Evolutionary conservation across 2,888 invertebrate genomes (phyloP).

Genomic region (Acrobasis suavella): DNA sequence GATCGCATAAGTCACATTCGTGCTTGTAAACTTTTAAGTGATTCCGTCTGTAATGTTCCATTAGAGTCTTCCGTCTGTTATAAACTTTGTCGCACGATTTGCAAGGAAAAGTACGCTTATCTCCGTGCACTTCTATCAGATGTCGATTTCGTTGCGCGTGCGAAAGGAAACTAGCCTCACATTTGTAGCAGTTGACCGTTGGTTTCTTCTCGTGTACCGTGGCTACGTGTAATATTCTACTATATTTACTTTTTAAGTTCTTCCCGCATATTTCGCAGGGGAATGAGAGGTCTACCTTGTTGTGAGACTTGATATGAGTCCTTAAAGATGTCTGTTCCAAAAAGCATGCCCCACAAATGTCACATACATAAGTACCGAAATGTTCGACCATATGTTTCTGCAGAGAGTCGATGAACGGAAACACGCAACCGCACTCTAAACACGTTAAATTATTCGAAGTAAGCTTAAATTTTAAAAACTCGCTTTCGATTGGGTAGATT

Average conservation of each 20-base stretch:
- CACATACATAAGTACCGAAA: conserved; percentile 69
- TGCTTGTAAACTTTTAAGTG: conserved; percentile 72
- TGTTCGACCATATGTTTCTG: conserved; percentile 72
- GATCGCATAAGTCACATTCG: conserved; percentile 78
- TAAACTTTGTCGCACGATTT: conserved; percentile 67
- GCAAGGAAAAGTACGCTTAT: conserved; percentile 61
- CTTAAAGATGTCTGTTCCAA: conserved; percentile 70
- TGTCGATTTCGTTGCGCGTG: conserved; percentile 64
- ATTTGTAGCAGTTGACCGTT: conserved; percentile 65
- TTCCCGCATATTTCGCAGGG: conserved; percentile 77
- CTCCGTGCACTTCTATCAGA: conserved; percentile 66
- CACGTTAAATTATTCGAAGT: conserved; percentile 59
- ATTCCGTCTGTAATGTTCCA: conserved; percentile 64
- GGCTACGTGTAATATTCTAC: conserved; percentile 61
- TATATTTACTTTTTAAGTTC: conserved; percentile 67
- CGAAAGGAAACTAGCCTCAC: conserved; percentile 64
- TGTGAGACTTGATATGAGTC: conserved; percentile 65
- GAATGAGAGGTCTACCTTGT: conserved; percentile 63
- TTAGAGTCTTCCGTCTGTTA: conserved; percentile 64
- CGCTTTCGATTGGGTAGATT: conserved; percentile 55
- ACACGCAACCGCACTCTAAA: conserved; percentile 60
- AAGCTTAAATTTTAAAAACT: conserved; percentile 64
- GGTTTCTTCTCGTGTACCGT: conserved; percentile 67
- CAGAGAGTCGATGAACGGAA: conserved; percentile 64
- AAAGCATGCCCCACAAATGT: conserved; percentile 72